phyloP scores from a whole-genome alignment of 2,888 invertebrate species.

The Cryptus viduatorius region DNA sequence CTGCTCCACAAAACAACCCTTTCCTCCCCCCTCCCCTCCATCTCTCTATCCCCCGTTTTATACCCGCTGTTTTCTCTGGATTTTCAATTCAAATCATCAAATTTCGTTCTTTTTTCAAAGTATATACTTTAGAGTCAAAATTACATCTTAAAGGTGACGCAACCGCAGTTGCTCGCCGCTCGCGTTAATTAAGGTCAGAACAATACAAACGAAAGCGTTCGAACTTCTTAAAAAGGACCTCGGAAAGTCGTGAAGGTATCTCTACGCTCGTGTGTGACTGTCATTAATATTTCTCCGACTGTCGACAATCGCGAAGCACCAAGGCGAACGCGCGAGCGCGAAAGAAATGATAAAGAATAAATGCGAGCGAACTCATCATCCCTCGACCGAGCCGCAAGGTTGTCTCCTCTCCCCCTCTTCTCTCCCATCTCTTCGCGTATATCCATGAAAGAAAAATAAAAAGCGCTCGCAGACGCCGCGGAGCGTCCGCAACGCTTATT shows the following conservation, averaged over 20 bases:
- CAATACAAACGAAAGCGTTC: constrained; percentile 1
- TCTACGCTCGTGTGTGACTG: background rate
- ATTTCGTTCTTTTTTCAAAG: background rate
- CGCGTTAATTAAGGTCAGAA: constrained; percentile 25
- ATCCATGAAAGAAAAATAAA: constrained; percentile 20
- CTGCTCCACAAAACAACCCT: constrained; percentile 28
- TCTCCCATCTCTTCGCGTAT: constrained; percentile 46
- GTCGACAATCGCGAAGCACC: constrained; percentile 10
- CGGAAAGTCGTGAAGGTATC: constrained; percentile 11
- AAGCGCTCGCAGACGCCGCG: constrained; percentile 31
- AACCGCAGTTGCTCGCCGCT: background rate
- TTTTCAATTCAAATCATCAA: background rate
- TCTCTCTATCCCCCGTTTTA: constrained; percentile 21
- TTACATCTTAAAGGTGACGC: background rate
- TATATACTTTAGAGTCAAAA: background rate
- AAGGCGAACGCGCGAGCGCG: constrained; percentile 10
- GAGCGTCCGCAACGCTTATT: constrained; percentile 67
- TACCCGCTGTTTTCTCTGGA: constrained; percentile 1
- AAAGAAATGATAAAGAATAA: background rate
- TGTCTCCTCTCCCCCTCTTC: constrained; percentile 52
- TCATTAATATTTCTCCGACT: constrained; percentile 38
- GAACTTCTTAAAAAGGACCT: constrained; percentile 4
- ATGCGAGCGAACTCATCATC: constrained; percentile 20
- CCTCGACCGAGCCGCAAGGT: constrained; percentile 22
- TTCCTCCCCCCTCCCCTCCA: constrained; percentile 13